These are phyloP conservation scores for Anguilla obscura DNA, from an alignment of 2,797 vertebrate genomes.

Conservation along the genomic window DNA sequence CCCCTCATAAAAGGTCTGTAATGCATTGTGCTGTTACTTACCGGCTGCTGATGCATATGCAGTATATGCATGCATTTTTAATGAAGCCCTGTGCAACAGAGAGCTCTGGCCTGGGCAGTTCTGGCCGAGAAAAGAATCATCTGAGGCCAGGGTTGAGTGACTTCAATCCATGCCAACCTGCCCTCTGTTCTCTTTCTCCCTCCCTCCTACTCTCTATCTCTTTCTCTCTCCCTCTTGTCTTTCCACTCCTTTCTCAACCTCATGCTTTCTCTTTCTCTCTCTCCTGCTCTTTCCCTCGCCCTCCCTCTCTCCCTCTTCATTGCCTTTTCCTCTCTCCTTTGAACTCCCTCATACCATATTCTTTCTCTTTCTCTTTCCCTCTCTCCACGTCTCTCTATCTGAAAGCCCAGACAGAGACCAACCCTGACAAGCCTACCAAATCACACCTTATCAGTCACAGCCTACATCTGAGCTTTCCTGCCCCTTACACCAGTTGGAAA, in stretches of 20 bases:
- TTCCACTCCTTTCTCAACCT: not conserved
- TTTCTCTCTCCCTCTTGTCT: not conserved
- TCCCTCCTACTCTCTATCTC: not conserved
- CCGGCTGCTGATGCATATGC: too few species aligned
- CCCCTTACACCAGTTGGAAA: not conserved
- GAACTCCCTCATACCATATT: not conserved
- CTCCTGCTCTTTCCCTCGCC: not conserved
- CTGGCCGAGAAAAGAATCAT: not conserved
- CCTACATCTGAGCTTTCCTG: not conserved
- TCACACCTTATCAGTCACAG: not conserved
- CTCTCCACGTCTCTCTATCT: not conserved
- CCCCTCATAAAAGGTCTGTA: too few species aligned
- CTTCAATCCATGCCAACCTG: not conserved
- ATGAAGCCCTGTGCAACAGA: not conserved
- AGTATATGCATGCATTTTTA: too few species aligned
- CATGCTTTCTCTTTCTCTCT: not conserved
- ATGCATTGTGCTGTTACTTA: too few species aligned
- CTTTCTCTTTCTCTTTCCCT: not conserved
- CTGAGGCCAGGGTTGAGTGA: not conserved
- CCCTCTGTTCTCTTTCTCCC: not conserved
- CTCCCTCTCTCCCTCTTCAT: not conserved
- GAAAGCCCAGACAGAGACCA: not conserved
- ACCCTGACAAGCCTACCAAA: not conserved
- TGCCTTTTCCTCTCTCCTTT: too few species aligned
- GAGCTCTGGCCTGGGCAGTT: not conserved